These are phyloP conservation scores for Scolopax mira DNA, from an alignment of 2,113 vertebrate species.

Conservation along the genomic window DNA sequence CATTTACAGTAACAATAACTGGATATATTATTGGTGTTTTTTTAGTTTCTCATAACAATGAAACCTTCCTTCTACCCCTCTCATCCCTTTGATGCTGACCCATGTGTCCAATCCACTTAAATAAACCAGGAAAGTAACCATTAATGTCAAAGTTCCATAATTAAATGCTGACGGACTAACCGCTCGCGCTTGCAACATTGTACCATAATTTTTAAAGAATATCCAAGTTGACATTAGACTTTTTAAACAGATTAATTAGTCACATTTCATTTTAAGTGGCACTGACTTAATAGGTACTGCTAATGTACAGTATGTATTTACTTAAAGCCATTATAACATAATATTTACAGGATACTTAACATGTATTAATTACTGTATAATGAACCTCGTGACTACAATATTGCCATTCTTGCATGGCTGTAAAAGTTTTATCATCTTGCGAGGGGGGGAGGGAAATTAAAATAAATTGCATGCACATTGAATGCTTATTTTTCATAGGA, in stretches of 20 bases:
- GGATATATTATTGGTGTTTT: neutral
- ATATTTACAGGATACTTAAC: constrained; percentile 79
- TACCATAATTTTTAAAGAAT: constrained; percentile 69
- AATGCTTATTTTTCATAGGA: constrained; percentile 73
- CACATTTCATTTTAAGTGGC: constrained; percentile 65
- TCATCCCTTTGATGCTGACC: constrained; percentile 25
- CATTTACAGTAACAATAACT: neutral
- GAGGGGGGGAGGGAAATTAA: constrained; percentile 30
- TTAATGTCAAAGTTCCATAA: constrained; percentile 50
- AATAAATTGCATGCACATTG: constrained; percentile 62
- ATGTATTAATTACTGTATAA: constrained; percentile 77
- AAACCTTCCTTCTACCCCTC: neutral
- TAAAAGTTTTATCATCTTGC: constrained; percentile 70
- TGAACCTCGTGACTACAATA: constrained; percentile 68
- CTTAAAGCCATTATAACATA: constrained; percentile 74
- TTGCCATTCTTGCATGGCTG: constrained; percentile 41
- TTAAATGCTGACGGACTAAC: constrained; percentile 52
- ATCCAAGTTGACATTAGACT: constrained; percentile 64
- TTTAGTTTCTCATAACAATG: neutral
- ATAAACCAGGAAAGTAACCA: constrained; percentile 41
- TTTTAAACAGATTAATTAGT: constrained; percentile 77
- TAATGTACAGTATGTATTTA: constrained; percentile 71
- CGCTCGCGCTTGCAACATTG: neutral
- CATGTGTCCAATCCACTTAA: constrained; percentile 38
- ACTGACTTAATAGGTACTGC: constrained; percentile 67